Base-by-base conservation (phyloP, 2,797 vertebrate genomes). In the Enteromius radiatus region DNA sequence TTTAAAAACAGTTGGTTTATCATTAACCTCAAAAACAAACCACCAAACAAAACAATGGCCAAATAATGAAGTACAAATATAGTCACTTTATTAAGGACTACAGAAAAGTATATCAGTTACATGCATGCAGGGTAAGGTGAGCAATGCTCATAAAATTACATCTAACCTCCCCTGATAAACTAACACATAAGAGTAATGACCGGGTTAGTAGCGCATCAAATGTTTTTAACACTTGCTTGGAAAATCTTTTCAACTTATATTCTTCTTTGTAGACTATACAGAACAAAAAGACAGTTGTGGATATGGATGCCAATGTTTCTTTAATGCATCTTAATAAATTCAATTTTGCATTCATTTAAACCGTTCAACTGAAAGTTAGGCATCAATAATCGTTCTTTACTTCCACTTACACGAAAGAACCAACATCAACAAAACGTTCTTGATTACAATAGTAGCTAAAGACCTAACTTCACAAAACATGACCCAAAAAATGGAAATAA, bases 51-150 rank as follows among this genome's bases (percentile, higher is more conserved):
- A 77, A 77, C 41, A 78, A 80, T 61, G 69, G 23, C 75, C 31
- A 65, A 81, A 81, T 77, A 68, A 33, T 88, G 73, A 49, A 90
- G 84, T 95, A 95, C 92, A 95, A 95, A 96, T 89, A 90, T 93
- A 93, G 94, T 90, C 93, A 94, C 94, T 95, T 95, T 95, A 96
- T 95, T 96, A 93, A 94, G 92, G 94, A 95, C 93, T 92, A 90
- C 91, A 94, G 92, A 92, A 93, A 94, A 90, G 90, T 89, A 91
- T 89, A 94, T 93, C 92, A 92, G 91, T 90, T 93, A 94, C 91
- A 89, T 90, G 91, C 95, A 96, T 94, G 95, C 93, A 94, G 91
- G 90, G 87, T 92, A 92, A 90, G 90, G 89, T 91, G 90, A 91
- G 90, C 90, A 89, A 90, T 83, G 88, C 85, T 91, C 89, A 88